Evolutionary conservation across 1,140 invertebrate genomes (phyloP).

Genomic region (Phymorhynchus buccinoides): DNA sequence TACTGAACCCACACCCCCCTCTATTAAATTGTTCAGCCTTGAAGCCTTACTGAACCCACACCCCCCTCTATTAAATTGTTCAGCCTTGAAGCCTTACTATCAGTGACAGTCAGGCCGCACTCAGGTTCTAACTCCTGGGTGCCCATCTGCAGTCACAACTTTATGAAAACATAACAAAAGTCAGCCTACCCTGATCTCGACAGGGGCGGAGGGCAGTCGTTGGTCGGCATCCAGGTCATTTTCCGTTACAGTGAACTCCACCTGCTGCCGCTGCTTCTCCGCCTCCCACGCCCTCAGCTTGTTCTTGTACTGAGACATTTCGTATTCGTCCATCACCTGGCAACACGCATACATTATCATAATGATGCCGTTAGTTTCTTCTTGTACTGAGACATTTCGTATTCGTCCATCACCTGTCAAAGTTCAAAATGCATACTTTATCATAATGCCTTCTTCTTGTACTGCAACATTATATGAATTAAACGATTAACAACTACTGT

Average conservation of each 20-base stretch:
- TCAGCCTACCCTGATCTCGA: slow-evolving; percentile 54
- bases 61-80: too few relatives aligned
- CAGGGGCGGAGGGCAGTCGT: slow-evolving; percentile 49
- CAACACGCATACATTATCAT: neutral
- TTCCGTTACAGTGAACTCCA: slow-evolving; percentile 73
- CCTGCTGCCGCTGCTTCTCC: slow-evolving; percentile 66
- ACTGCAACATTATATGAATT: too few relatives aligned
- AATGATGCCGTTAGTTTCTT: slow-evolving; percentile 62
- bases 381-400: slow-evolving; percentile 53
- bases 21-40: too few relatives aligned
- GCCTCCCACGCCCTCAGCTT: slow-evolving; percentile 68
- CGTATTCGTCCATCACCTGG: slow-evolving; percentile 41
- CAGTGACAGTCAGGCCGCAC: too few relatives aligned
- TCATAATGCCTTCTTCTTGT: too few relatives aligned
- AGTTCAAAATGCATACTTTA: too few relatives aligned
- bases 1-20: too few relatives aligned
- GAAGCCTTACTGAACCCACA: too few relatives aligned
- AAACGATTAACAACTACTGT: too few relatives aligned
- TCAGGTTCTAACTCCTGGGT: too few relatives aligned
- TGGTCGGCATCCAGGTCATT: slow-evolving; percentile 69
- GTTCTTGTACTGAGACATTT: slow-evolving; percentile 53
- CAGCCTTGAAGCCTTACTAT: too few relatives aligned
- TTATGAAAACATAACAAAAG: neutral
- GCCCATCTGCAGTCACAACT: too few relatives aligned
- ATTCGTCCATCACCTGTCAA: slow-evolving; percentile 39